Evolutionary conservation across 2,888 invertebrate genomes (phyloP).

Genomic region (Apantesis nais): DNA sequence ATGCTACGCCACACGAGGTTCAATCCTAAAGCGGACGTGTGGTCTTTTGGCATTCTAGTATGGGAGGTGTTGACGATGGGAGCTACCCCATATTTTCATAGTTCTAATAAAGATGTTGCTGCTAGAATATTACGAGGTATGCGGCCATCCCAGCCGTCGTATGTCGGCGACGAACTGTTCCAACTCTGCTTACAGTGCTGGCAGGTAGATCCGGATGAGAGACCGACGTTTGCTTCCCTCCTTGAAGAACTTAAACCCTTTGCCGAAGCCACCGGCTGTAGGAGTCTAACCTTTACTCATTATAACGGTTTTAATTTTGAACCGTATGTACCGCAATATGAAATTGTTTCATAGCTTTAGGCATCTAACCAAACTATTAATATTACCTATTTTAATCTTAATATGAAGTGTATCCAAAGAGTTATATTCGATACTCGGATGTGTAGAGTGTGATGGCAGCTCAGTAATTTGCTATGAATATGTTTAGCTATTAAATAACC

Average conservation of each 20-base stretch:
- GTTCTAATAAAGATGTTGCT: slow-evolving; percentile 88
- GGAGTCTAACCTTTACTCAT: slow-evolving; percentile 77
- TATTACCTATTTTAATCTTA: neutral
- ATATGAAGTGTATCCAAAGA: slow-evolving; percentile 43
- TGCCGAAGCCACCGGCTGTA: slow-evolving; percentile 65
- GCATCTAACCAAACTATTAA: slow-evolving; percentile 45
- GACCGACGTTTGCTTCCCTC: slow-evolving; percentile 89
- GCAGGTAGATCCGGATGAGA: slow-evolving; percentile 92
- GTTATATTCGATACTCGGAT: slow-evolving; percentile 44
- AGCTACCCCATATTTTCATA: slow-evolving; percentile 91
- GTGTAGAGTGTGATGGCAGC: slow-evolving; percentile 3
- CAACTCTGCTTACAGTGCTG: slow-evolving; percentile 94
- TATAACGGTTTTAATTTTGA: slow-evolving; percentile 79
- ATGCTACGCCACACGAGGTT: slow-evolving; percentile 89
- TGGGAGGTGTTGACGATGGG: slow-evolving; percentile 94
- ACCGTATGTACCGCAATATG: slow-evolving; percentile 76
- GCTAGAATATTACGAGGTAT: slow-evolving; percentile 89
- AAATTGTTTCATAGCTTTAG: slow-evolving; percentile 69
- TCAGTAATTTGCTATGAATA: neutral
- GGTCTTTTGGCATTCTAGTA: slow-evolving; percentile 93
- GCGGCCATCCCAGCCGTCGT: slow-evolving; percentile 90
- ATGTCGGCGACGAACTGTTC: slow-evolving; percentile 91
- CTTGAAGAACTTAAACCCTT: slow-evolving; percentile 74
- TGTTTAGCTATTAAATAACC: neutral
- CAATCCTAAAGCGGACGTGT: slow-evolving; percentile 91